Evolutionary conservation across 2,888 invertebrate species (phyloP).

Genomic region (Drosophila siamana): DNA sequence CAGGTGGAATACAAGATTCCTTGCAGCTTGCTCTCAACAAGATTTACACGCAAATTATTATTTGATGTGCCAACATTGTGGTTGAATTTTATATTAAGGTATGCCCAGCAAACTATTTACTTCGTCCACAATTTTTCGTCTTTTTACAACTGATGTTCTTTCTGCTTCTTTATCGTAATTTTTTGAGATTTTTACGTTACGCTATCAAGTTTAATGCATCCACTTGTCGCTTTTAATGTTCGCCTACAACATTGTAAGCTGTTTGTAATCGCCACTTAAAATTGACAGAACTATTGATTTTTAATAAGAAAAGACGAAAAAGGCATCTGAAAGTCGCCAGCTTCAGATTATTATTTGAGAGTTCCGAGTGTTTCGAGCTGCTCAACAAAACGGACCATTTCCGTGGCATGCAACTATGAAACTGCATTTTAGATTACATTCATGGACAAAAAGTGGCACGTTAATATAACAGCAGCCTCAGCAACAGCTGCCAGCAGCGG

Average conservation of each 20-base stretch:
- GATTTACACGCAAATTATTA: slow-evolving; percentile 11
- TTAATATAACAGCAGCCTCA: slow-evolving; percentile 5
- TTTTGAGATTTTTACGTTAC: neutral
- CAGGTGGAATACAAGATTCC: neutral
- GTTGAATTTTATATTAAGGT: neutral
- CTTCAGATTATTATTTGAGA: too few relatives aligned
- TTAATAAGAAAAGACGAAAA: too few relatives aligned
- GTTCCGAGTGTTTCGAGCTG: too few relatives aligned
- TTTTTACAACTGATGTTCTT: neutral
- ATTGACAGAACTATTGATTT: neutral
- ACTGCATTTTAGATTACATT: slow-evolving; percentile 10
- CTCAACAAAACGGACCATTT: neutral
- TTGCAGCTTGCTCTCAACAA: neutral
- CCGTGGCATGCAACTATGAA: slow-evolving; percentile 3
- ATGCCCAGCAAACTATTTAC: neutral
- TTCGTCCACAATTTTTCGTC: neutral
- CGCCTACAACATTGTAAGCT: slow-evolving; percentile 5
- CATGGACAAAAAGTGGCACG: neutral
- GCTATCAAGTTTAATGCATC: slow-evolving; percentile 3
- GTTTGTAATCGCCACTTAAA: neutral
- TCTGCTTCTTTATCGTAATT: neutral
- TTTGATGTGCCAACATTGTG: slow-evolving; percentile 13
- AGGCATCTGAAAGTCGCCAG: too few relatives aligned
- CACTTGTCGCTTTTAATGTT: neutral
- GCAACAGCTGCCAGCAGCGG: neutral